Conservation (phyloP, 2,888 invertebrate species). For the Cylindroiulus punctatus region DNA sequence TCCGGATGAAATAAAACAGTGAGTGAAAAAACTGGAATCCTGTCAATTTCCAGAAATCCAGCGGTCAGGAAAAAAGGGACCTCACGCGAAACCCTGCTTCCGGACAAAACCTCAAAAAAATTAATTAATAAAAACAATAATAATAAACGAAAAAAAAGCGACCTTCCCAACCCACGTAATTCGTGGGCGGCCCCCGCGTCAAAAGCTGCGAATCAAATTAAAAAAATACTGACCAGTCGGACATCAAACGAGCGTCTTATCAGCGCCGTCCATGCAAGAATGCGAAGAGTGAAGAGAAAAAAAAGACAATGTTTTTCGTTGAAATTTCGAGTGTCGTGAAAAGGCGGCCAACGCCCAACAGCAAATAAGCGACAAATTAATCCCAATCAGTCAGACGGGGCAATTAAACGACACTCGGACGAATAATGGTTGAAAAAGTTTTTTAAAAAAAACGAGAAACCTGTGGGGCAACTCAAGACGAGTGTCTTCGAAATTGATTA, state of each 20-base stretch:
- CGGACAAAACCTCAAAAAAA: too few relatives aligned
- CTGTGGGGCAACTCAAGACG: too few relatives aligned
- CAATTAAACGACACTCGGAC: neutral
- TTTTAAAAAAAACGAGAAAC: neutral
- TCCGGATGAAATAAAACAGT: too few relatives aligned
- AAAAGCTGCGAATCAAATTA: conserved; percentile 8
- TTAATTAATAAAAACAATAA: too few relatives aligned
- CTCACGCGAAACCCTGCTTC: too few relatives aligned
- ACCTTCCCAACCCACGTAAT: neutral
- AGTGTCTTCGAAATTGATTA: too few relatives aligned
- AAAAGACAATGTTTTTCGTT: neutral
- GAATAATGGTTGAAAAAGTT: neutral
- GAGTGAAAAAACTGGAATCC: too few relatives aligned
- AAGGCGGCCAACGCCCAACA: conserved; percentile 8
- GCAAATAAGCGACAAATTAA: conserved; percentile 26
- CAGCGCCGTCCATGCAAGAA: neutral
- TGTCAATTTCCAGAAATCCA: too few relatives aligned
- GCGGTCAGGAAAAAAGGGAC: too few relatives aligned
- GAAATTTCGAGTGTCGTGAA: neutral
- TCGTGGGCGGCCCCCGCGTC: neutral
- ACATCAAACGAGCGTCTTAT: neutral
- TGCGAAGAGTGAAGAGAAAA: neutral
- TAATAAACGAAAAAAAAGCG: too few relatives aligned
- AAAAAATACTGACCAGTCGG: neutral
- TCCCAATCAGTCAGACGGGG: neutral